phyloP scores from a whole-genome alignment of 2,888 invertebrate genomes.

The Drosophila borborema region DNA sequence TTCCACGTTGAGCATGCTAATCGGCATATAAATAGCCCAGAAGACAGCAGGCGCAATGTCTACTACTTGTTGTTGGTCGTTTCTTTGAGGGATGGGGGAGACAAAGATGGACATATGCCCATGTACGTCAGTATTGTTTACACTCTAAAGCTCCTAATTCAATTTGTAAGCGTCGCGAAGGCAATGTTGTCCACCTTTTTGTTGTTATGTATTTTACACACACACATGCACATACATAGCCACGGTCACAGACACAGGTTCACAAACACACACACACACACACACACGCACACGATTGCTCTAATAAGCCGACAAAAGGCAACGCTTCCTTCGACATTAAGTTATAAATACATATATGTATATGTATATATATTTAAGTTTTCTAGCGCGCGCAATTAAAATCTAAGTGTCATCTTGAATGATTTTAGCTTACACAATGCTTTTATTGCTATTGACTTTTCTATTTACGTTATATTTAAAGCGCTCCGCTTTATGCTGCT shows the following conservation, averaged over 20 bases:
- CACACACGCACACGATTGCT: slow-evolving; percentile 9
- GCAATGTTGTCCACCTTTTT: slow-evolving; percentile 11
- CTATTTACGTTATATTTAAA: not conserved
- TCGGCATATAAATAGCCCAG: slow-evolving; percentile 62
- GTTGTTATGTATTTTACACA: slow-evolving; percentile 22
- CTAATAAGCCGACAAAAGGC: not conserved
- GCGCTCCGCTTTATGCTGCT: slow-evolving; percentile 34
- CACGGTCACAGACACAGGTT: not conserved
- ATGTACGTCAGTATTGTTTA: slow-evolving; percentile 39
- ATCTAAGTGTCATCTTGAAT: slow-evolving; percentile 1
- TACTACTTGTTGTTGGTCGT: slow-evolving; percentile 16
- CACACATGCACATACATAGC: slow-evolving; percentile 2
- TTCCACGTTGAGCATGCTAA: slow-evolving; percentile 45
- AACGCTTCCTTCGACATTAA: slow-evolving; percentile 29
- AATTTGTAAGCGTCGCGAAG: slow-evolving; percentile 38
- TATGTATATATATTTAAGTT: slow-evolving; percentile 10
- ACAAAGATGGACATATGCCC: slow-evolving; percentile 11
- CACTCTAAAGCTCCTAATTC: slow-evolving; percentile 37
- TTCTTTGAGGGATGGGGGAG: not conserved
- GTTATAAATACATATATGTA: slow-evolving; percentile 16
- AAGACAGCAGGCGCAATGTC: slow-evolving; percentile 17
- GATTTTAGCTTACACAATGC: slow-evolving; percentile 35
- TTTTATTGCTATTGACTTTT: slow-evolving; percentile 12
- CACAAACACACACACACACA: not conserved
- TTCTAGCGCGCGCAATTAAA: slow-evolving; percentile 53